Base-by-base conservation (phyloP, 1,140 invertebrate species). In the Drosophila miranda region DNA sequence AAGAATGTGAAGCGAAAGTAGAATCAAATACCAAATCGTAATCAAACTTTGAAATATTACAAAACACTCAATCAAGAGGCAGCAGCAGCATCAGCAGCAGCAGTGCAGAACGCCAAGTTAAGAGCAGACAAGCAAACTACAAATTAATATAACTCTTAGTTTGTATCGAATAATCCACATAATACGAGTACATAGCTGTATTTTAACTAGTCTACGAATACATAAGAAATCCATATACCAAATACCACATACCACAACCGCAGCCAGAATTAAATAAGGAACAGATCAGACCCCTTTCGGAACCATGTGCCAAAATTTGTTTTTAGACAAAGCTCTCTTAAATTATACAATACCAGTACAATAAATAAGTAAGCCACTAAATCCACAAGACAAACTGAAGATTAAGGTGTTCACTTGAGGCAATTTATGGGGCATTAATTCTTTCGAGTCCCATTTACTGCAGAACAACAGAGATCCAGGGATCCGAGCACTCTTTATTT, bases 261-360 rank as follows among this genome's bases (percentile, higher is more conserved):
- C 58, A 34, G 52, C 30, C 46, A 58, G 34, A 46, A 23, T 44
- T 41, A 45, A 30, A 41, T 14, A 34, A 52, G 44, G 43, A 56
- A 34, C 52, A 44, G 21, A 61, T 69, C 60, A 62, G 46, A 84
- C 64, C 49, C 60, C 63, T 86, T 84, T 84, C 74, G 81, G 81
- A 84, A 86, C 81, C 73, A 81, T 86, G 82, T 86, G 81, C 81
- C 81, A 87, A 86, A 87, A 86, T 86, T 86, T 75, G 70, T 81
- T 71, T 78, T 75, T 75, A 75, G 72, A 73, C 48, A 51, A 81
- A 73, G 72, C 50, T 62, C 56, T 80, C 75, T 69, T 74, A 77
- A 86, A 77, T 76, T 84, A 86, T 66, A 86, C 80, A 86, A 86
- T 84, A 84, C 49, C 53, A 66, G 67, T 55, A 63, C 42, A 51